These are phyloP conservation scores for Pantala flavescens DNA, from an alignment of 1,140 invertebrate genomes.

Conservation along the genomic window DNA sequence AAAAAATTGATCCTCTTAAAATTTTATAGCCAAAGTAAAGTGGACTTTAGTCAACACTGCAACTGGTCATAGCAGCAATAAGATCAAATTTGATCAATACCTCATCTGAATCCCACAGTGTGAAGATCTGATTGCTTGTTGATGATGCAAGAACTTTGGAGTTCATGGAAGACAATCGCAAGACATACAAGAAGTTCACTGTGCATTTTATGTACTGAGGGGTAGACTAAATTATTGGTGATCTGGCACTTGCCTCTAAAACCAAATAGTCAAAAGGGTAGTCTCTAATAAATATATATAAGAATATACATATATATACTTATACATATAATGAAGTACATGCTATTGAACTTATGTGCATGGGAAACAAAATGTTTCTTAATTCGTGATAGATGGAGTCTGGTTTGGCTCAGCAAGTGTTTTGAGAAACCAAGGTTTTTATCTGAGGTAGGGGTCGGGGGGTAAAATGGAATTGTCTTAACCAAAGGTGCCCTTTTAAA, in stretches of 20 bases:
- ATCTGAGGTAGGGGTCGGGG: too few relatives aligned
- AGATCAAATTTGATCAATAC: conserved; percentile 8
- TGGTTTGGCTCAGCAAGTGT: too few relatives aligned
- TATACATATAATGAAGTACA: too few relatives aligned
- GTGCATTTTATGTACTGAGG: background rate
- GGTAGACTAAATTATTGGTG: background rate
- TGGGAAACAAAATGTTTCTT: too few relatives aligned
- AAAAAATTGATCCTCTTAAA: background rate
- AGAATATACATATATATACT: too few relatives aligned
- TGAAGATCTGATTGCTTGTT: background rate
- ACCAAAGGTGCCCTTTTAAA: background rate
- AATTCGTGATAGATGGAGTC: too few relatives aligned
- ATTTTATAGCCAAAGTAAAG: background rate
- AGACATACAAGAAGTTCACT: background rate
- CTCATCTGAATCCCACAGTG: conserved; percentile 1
- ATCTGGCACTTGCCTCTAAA: too few relatives aligned
- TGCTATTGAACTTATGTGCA: too few relatives aligned
- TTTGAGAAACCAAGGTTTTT: too few relatives aligned
- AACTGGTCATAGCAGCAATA: background rate
- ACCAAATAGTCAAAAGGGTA: too few relatives aligned
- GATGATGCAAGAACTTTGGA: background rate
- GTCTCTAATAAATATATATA: too few relatives aligned
- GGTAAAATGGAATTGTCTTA: background rate
- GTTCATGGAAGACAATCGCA: background rate
- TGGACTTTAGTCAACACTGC: background rate